These are phyloP conservation scores for Agelaius phoeniceus DNA, from an alignment of 2,113 vertebrate genomes.

Conservation along the genomic window DNA sequence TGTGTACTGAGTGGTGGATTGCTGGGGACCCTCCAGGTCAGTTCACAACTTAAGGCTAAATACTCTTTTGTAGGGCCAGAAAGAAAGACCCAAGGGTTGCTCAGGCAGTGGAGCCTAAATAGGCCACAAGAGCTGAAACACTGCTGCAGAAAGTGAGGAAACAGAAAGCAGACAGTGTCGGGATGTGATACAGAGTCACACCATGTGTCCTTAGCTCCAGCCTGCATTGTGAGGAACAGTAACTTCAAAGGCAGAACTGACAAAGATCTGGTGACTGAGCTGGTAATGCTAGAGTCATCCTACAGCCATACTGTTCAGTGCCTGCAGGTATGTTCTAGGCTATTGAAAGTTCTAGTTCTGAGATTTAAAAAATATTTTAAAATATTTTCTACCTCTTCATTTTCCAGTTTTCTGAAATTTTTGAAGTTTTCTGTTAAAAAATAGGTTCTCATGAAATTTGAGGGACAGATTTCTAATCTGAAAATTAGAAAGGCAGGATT, in stretches of 20 bases:
- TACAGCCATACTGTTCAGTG: not conserved
- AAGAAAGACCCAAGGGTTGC: not conserved
- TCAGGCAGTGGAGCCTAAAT: not conserved
- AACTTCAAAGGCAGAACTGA: not conserved
- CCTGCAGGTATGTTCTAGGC: not conserved
- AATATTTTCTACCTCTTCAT: not conserved
- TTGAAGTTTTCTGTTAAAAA: not conserved
- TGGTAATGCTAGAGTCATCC: not conserved
- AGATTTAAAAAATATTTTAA: not conserved
- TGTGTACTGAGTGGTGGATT: not conserved
- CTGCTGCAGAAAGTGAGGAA: not conserved
- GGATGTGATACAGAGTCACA: not conserved
- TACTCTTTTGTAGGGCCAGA: not conserved
- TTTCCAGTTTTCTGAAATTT: not conserved
- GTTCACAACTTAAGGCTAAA: not conserved
- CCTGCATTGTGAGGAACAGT: not conserved
- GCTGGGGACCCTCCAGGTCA: not conserved
- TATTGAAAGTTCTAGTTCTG: not conserved
- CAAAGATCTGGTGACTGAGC: not conserved
- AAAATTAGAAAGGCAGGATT: not conserved
- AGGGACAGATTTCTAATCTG: not conserved
- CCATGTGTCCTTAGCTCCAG: not conserved
- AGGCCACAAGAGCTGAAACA: not conserved
- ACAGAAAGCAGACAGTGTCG: not conserved
- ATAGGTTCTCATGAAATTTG: not conserved